Conservation (phyloP, 2,888 invertebrate species). For the Drosophila lutescens region DNA sequence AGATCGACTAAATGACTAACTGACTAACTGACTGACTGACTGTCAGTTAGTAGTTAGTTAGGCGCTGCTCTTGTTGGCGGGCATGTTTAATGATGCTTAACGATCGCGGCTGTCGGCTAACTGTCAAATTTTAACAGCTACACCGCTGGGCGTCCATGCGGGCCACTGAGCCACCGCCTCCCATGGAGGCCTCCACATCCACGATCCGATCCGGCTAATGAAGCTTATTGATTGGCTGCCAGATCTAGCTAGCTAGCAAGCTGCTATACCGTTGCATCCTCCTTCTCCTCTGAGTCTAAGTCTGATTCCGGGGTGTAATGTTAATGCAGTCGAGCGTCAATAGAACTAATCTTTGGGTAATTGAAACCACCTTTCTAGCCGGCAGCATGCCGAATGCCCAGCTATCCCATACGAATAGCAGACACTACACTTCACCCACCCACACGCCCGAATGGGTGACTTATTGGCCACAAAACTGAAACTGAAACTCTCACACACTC, state of each 20-base stretch:
- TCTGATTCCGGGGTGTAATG: constrained; percentile 2
- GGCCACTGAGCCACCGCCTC: constrained; percentile 30
- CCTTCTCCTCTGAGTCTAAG: not conserved
- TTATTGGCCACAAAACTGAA: constrained; percentile 45
- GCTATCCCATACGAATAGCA: constrained; percentile 1
- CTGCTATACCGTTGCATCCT: constrained; percentile 27
- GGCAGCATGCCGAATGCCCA: constrained; percentile 37
- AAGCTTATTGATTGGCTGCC: constrained; percentile 42
- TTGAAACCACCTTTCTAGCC: constrained; percentile 51
- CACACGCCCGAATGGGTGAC: constrained; percentile 19
- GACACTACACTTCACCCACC: constrained; percentile 16
- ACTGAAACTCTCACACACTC: constrained; percentile 27
- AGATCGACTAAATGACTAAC: constrained; percentile 8
- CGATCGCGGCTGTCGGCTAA: constrained; percentile 57
- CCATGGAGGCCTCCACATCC: constrained; percentile 17
- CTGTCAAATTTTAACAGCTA: constrained; percentile 60
- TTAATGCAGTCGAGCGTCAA: constrained; percentile 34
- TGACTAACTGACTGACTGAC: constrained; percentile 5
- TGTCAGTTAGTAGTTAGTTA: constrained; percentile 25
- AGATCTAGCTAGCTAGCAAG: constrained; percentile 4
- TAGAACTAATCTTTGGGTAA: constrained; percentile 45
- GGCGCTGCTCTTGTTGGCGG: constrained; percentile 43
- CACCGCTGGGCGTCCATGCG: constrained; percentile 47
- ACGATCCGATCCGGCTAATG: constrained; percentile 39
- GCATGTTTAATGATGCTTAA: constrained; percentile 57